Conservation (phyloP, 2,888 invertebrate genomes). For the Zelleria hepariella region DNA sequence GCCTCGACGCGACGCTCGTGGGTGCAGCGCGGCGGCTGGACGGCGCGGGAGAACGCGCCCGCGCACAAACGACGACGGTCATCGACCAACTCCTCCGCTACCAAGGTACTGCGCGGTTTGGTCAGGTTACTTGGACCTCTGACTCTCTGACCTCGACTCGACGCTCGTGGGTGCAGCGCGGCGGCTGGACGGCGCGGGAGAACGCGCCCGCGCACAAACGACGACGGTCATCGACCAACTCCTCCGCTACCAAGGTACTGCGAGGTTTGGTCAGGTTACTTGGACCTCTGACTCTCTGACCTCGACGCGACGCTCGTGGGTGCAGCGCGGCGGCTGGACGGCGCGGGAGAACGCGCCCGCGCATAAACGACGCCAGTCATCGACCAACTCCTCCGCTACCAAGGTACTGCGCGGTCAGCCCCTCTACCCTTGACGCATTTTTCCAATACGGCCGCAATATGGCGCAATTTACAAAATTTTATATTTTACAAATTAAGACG, state of each 20-base stretch:
- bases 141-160: constrained; percentile 62
- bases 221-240: constrained; percentile 40
- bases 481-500: too few species aligned
- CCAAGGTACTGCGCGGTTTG: too few species aligned
- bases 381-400: constrained; percentile 40
- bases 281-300: constrained; percentile 74
- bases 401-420: too few species aligned
- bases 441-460: too few species aligned
- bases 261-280: too few species aligned
- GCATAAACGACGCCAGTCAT: constrained; percentile 52
- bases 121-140: constrained; percentile 79
- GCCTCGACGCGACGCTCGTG: constrained; percentile 62
- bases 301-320: constrained; percentile 63
- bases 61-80: constrained; percentile 53
- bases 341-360: constrained; percentile 46
- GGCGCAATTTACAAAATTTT: too few species aligned
- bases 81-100: constrained; percentile 40
- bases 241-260: constrained; percentile 58
- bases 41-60: constrained; percentile 44
- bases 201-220: constrained; percentile 48
- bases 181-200: constrained; percentile 52
- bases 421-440: constrained; percentile 61
- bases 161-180: constrained; percentile 62
- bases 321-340: constrained; percentile 56
- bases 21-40: constrained; percentile 60